Conservation (phyloP, 1,140 invertebrate species). For the Zophobas morio region DNA sequence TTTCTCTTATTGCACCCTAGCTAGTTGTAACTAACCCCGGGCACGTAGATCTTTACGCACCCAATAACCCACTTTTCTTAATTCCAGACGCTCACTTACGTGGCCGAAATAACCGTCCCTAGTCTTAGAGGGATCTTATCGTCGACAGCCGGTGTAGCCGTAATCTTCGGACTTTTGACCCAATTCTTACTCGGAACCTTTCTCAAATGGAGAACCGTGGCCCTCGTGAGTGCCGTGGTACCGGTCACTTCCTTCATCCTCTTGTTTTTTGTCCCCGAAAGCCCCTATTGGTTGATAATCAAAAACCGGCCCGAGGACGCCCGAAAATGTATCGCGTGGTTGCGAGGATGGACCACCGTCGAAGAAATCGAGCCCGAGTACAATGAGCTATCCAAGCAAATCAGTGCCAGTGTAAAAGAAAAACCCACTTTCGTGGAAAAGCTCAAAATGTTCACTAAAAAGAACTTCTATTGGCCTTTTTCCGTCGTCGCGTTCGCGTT, state of each 20-base stretch:
- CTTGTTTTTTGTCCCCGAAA: slow-evolving; percentile 81
- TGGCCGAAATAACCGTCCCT: slow-evolving; percentile 84
- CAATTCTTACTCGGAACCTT: slow-evolving; percentile 80
- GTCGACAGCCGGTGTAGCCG: slow-evolving; percentile 79
- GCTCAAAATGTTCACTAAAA: slow-evolving; percentile 68
- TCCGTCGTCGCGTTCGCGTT: slow-evolving; percentile 75
- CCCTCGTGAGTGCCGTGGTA: slow-evolving; percentile 76
- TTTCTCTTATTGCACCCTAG: slow-evolving; percentile 33
- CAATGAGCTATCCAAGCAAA: slow-evolving; percentile 66
- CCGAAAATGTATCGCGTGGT: slow-evolving; percentile 72
- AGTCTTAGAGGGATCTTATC: slow-evolving; percentile 80
- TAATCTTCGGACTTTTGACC: slow-evolving; percentile 80
- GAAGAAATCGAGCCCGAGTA: slow-evolving; percentile 72
- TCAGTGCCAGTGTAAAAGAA: background rate
- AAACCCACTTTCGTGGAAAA: background rate
- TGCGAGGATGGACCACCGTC: slow-evolving; percentile 76
- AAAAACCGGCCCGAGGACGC: slow-evolving; percentile 74
- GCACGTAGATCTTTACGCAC: background rate
- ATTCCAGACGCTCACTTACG: slow-evolving; percentile 80
- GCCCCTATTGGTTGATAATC: slow-evolving; percentile 80
- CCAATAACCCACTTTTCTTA: slow-evolving; percentile 24
- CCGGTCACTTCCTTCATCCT: slow-evolving; percentile 76
- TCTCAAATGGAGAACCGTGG: slow-evolving; percentile 78
- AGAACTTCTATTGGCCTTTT: slow-evolving; percentile 76
- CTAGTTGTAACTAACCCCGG: slow-evolving; percentile 28